phyloP scores from a whole-genome alignment of 1,140 invertebrate genomes.

The Lepidurus couesii region DNA sequence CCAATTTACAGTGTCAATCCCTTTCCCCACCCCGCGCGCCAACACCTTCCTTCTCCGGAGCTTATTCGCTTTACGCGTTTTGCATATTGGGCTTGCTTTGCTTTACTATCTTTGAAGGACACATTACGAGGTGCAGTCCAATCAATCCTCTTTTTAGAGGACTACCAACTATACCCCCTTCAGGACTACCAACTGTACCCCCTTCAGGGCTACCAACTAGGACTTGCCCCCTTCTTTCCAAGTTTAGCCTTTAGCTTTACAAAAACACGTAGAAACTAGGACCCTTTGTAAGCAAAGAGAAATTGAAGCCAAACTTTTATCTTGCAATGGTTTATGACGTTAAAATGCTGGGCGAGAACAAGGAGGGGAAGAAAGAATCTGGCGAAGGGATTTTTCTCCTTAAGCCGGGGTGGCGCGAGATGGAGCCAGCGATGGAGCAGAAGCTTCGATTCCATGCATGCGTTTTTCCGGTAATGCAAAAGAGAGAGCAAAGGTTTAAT shows the following conservation, averaged over 20 bases:
- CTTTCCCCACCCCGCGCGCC: neutral
- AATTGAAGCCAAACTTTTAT: no score
- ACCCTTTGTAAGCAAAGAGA: no score
- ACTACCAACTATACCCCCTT: neutral
- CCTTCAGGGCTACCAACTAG: neutral
- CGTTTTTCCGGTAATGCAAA: constrained; percentile 17
- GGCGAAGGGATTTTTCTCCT: no score
- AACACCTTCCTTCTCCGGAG: constrained; percentile 18
- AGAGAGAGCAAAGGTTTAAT: constrained; percentile 11
- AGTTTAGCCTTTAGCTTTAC: no score
- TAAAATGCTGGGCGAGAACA: no score
- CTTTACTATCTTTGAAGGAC: neutral
- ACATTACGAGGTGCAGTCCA: neutral
- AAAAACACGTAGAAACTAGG: no score
- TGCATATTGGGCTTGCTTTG: constrained; percentile 11
- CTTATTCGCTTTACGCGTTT: constrained; percentile 8
- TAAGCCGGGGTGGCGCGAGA: neutral
- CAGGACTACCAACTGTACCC: no score
- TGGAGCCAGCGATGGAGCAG: neutral
- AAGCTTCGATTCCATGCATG: neutral
- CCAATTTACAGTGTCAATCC: constrained; percentile 19
- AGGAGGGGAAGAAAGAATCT: no score
- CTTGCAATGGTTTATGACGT: no score
- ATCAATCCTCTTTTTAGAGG: neutral
- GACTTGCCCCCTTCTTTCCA: no score